These are phyloP conservation scores for Paramormyrops kingsleyae DNA, from an alignment of 2,113 vertebrate genomes.

Conservation along the genomic window DNA sequence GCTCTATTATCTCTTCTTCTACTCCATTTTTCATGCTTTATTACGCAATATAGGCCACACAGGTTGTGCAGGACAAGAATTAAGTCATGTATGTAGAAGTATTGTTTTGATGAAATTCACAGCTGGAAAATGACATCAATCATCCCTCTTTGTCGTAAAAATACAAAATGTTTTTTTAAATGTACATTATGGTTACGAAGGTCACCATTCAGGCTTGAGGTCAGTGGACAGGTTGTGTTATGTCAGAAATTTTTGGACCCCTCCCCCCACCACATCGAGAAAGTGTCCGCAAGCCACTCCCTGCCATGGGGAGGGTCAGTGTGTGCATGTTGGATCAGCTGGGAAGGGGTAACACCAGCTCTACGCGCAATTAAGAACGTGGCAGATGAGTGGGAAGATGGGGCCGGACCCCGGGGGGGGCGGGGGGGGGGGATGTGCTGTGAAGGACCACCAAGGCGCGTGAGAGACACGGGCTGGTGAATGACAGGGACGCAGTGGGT, in stretches of 20 bases:
- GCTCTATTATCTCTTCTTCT: neutral
- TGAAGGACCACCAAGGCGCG: slow-evolving; percentile 51
- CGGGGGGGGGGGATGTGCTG: slow-evolving; percentile 34
- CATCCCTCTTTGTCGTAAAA: neutral
- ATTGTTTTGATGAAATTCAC: neutral
- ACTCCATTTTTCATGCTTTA: neutral
- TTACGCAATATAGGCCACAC: neutral
- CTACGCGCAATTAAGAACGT: slow-evolving; percentile 38
- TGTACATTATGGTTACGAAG: neutral
- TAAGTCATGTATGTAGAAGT: neutral
- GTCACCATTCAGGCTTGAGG: neutral
- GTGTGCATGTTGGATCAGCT: slow-evolving; percentile 47
- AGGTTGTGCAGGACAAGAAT: neutral
- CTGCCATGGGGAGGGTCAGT: slow-evolving; percentile 40
- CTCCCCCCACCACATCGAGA: neutral
- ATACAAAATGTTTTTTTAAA: neutral
- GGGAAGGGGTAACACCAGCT: slow-evolving; percentile 32
- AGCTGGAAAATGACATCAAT: neutral
- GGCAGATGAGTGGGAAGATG: slow-evolving; percentile 47
- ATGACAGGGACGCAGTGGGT: neutral
- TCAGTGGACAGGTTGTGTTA: neutral
- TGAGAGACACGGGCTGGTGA: slow-evolving; percentile 10
- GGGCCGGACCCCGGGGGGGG: slow-evolving; percentile 37
- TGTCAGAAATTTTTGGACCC: neutral
- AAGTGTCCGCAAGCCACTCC: slow-evolving; percentile 10